Evolutionary conservation across 2,113 vertebrate species (phyloP), one percentile per base, ranked within the genome.

Genomic region (Emberiza fucata): DNA sequence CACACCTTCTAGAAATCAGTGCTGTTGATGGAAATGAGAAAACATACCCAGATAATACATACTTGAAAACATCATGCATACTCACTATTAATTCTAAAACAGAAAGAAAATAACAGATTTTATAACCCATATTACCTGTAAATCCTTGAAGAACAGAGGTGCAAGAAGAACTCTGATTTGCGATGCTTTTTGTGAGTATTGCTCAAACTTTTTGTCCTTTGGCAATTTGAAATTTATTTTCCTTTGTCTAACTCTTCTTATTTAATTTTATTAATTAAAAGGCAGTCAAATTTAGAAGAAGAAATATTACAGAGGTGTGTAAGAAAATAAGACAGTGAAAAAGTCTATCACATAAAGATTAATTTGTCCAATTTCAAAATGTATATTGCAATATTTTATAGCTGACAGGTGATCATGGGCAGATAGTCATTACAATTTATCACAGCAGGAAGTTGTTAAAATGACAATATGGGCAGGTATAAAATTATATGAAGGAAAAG

Each of bases 381-480:
- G 86, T 97, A 94, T 91, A 95, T 94, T 95, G 85, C 86, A 95
- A 88, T 94, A 95, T 94, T 96, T 97, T 95, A 96, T 76, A 77
- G 69, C 50, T 96, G 95, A 95, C 93, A 95, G 92, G 90, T 97
- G 96, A 97, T 96, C 86, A 93, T 92, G 59, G 88, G 48, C 87
- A 96, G 91, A 97, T 86, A 92, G 93, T 96, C 92, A 90, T 97
- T 94, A 96, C 78, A 93, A 96, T 97, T 96, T 87, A 95, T 97
- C 94, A 95, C 40, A 68, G 79, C 45, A 96, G 89, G 91, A 96
- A 96, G 91, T 94, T 90, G 91, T 96, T 97, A 94, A 95, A 95
- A 89, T 86, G 91, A 94, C 87, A 92, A 72, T 88, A 90, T 92
- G 64, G 70, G 33, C 72, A 92, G 79, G 75, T 93, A 72, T 94